Evolutionary conservation across 2,797 vertebrate genomes (phyloP), one percentile per base, ranked within the genome.

Genomic region (Dendrocincla fuliginosa): DNA sequence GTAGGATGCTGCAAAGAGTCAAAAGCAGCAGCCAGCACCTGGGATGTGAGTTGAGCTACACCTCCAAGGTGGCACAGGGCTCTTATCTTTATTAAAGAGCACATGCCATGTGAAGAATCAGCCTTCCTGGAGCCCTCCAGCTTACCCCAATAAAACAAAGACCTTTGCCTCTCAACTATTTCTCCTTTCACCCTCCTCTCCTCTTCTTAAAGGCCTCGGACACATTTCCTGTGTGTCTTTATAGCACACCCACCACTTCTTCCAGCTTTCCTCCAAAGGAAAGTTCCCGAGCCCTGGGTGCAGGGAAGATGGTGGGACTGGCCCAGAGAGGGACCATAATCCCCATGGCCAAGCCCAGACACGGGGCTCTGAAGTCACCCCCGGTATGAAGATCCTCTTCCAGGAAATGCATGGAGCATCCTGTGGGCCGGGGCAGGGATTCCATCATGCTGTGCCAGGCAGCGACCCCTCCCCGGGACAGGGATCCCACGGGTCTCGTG

Each of bases 81-180:
- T 16, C 60, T 95, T 44, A 50, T 68, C 84, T 81, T 86, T 50
- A 37, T 60, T 25, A 52, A 59, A 0, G 6, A 46, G 69, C 64
- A 63, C 28, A 10, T n/a, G 47, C 32, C 61, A 35, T 6, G 70
- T 30, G 32, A 37, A 17, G 70, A 53, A 19, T 4, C 12, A 42
- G 13, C 46, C 59, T 77, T 42, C 75, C 79, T 5, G 28, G 70
- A 68, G 37, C 33, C 23, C 6, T 12, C n/a, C 57, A 49, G 35
- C 9, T 32, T 47, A 67, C 60, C n/a, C 50, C 57, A 47, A 32
- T 78, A 10, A 68, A 73, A 70, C n/a, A 76, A 55, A 68, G 77
- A 80, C 87, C 84, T 96, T 95, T 93, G 88, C 59, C 67, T 87
- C 67, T 53, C 59, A 19, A 32, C 68, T 63, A 14, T 6, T 87